Conservation (phyloP, 2,888 invertebrate species). For the Tuberolachnus salignus region DNA sequence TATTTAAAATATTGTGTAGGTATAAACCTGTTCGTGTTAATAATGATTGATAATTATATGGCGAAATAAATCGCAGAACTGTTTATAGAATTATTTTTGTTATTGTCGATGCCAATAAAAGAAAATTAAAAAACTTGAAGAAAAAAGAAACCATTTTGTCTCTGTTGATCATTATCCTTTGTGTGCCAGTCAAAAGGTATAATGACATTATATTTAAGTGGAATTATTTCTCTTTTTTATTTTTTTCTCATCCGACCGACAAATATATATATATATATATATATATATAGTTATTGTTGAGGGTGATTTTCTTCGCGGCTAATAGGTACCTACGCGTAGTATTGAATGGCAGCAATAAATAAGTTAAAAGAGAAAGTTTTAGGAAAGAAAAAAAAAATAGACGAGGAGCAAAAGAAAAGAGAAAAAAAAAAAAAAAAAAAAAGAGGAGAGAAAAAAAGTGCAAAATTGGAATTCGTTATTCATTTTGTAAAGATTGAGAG, state of each 20-base stretch:
- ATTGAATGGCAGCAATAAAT: constrained; percentile 25
- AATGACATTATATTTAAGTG: constrained; percentile 13
- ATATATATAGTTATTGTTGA: constrained; percentile 20
- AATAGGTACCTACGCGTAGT: constrained; percentile 4
- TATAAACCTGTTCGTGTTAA: neutral
- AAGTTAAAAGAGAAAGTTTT: constrained; percentile 22
- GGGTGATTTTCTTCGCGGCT: constrained; percentile 1
- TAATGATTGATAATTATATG: neutral
- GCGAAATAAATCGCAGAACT: neutral
- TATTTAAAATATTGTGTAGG: neutral
- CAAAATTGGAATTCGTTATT: constrained; percentile 52
- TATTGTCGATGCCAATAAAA: constrained; percentile 22
- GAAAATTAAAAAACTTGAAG: too few species aligned
- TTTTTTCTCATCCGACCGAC: neutral
- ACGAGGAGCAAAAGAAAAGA: neutral
- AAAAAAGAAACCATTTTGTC: neutral
- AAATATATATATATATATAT: neutral
- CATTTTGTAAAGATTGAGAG: constrained; percentile 55
- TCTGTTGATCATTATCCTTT: constrained; percentile 22
- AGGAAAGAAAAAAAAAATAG: neutral
- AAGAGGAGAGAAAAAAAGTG: constrained; percentile 22
- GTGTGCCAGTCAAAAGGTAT: constrained; percentile 30
- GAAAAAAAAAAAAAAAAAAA: neutral
- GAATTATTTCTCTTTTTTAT: constrained; percentile 16
- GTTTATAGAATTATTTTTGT: constrained; percentile 3